phyloP scores from a whole-genome alignment of 2,888 invertebrate species.

The Lymantria dispar region DNA sequence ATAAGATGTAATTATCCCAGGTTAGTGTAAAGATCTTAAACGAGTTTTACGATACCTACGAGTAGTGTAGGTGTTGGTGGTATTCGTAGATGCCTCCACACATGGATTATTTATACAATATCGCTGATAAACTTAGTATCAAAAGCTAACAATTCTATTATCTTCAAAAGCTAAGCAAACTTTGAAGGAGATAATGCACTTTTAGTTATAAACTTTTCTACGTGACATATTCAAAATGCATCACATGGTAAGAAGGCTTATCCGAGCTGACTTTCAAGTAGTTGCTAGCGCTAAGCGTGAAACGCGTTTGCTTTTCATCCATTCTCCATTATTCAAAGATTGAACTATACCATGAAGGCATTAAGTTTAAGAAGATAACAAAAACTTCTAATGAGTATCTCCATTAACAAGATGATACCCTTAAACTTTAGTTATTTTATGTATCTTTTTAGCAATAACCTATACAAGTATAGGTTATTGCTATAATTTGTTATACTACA shows the following conservation, averaged over 20 bases:
- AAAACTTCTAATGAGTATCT: slow-evolving; percentile 24
- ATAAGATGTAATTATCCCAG: too few species aligned
- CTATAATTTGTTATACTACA: too few species aligned
- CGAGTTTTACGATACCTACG: too few species aligned
- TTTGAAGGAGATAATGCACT: slow-evolving; percentile 39
- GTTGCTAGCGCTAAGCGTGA: slow-evolving; percentile 55
- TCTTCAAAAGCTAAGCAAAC: slow-evolving; percentile 25
- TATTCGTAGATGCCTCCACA: too few species aligned
- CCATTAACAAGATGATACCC: too few species aligned
- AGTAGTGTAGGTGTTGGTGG: too few species aligned
- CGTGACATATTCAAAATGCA: slow-evolving; percentile 66
- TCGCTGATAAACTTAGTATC: background rate
- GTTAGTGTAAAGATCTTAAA: too few species aligned
- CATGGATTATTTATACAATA: too few species aligned
- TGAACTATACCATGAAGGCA: slow-evolving; percentile 19
- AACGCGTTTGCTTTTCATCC: slow-evolving; percentile 44
- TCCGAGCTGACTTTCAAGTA: slow-evolving; percentile 65
- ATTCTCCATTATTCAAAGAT: slow-evolving; percentile 49
- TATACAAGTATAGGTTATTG: too few species aligned
- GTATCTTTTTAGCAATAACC: too few species aligned
- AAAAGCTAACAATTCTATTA: slow-evolving; percentile 18
- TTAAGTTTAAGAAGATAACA: slow-evolving; percentile 19
- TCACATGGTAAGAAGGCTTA: slow-evolving; percentile 62
- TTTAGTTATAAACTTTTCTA: slow-evolving; percentile 53
- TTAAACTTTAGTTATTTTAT: too few species aligned